These are phyloP conservation scores for Ovis aries DNA, from an alignment of 2,113 vertebrate genomes.

Conservation along the genomic window ARS-UI_Ramb_v3.0 NC_056054.1:28091001-28091500, in stretches of 20 bases:
- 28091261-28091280: not conserved
- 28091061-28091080: not conserved
- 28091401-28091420: not conserved
- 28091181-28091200: not conserved
- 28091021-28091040: not conserved
- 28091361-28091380: not conserved
- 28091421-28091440: not conserved
- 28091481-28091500: not conserved
- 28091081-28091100: not conserved
- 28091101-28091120: not conserved
- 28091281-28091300: not conserved
- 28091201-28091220: not conserved
- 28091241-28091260: not conserved
- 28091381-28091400: not conserved
- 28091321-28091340: not conserved
- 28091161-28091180: not conserved
- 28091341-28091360: not conserved
- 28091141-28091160: not conserved
- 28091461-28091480: not conserved
- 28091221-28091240: not conserved
- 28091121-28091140: not conserved
- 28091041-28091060: not conserved
- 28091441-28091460: not conserved
- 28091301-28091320: not conserved
- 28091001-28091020: not conserved